These are phyloP conservation scores for Aphelenchoides bicaudatus DNA, from an alignment of 2,888 invertebrate genomes.

Conservation along the genomic window DNA sequence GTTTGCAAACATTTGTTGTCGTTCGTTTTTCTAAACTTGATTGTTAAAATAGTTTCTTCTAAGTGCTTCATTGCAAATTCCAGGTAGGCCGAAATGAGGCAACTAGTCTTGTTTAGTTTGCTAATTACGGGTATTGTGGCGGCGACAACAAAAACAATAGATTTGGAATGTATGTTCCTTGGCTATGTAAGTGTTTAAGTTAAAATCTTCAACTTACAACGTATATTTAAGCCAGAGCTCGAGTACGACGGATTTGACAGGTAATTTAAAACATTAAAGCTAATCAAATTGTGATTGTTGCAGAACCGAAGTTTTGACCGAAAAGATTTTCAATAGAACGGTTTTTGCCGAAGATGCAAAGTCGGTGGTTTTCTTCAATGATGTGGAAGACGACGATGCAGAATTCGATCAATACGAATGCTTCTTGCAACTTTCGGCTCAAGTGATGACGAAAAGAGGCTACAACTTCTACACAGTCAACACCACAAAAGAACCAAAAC, in stretches of 20 bases:
- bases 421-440: constrained; percentile 60
- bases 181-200: no score
- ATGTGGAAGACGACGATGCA: constrained; percentile 57
- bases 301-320: constrained; percentile 45
- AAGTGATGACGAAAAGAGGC: constrained; percentile 60
- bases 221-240: no score
- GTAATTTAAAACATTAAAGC: no score
- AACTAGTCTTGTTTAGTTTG: not conserved
- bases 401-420: constrained; percentile 61
- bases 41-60: no score
- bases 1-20: no score
- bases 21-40: no score
- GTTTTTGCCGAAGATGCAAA: constrained; percentile 60
- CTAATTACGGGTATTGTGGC: constrained; percentile 1
- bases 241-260: no score
- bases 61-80: no score
- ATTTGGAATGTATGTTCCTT: constrained; percentile 60
- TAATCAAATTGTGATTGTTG: no score
- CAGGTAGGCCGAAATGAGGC: no score
- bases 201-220: no score
- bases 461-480: constrained; percentile 61
- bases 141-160: constrained; percentile 30
- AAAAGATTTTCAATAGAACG: constrained; percentile 61
- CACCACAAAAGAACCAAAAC: constrained; percentile 57
- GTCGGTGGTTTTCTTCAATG: constrained; percentile 60